Conservation (phyloP, 2,113 vertebrate species). For the Cyanistes caeruleus region DNA sequence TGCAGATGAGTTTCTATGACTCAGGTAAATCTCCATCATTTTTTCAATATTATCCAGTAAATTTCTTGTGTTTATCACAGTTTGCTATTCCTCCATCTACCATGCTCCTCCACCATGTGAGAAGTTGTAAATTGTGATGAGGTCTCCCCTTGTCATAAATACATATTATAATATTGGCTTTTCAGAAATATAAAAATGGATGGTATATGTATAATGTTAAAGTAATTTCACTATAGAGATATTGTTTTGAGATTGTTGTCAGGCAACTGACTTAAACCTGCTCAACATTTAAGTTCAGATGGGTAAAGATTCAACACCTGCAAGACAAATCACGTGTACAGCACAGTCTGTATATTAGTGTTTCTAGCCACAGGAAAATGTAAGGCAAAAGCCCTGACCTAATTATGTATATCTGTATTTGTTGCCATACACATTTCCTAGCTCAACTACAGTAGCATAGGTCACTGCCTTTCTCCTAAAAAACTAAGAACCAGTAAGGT, state of each 20-base stretch:
- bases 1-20: background rate
- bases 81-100: background rate
- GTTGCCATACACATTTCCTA: background rate
- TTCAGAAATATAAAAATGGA: too few relatives aligned
- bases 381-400: background rate
- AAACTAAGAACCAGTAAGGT: background rate
- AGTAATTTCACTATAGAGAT: too few relatives aligned
- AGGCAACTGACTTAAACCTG: background rate
- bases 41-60: background rate
- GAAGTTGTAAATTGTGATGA: too few relatives aligned
- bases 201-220: too few relatives aligned
- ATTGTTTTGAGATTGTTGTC: too few relatives aligned
- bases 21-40: background rate
- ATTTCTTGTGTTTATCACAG: background rate
- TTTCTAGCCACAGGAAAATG: background rate
- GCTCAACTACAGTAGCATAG: background rate
- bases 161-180: too few relatives aligned
- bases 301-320: background rate
- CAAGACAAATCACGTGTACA: background rate
- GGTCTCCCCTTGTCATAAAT: too few relatives aligned
- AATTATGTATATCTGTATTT: background rate
- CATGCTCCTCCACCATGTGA: too few relatives aligned
- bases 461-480: background rate
- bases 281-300: background rate
- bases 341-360: background rate